Percentiles rank a stretch among this genome's conserved stretches.
Evolutionary conservation across 64 coral and sea anemone species (phyloP).

Genomic region (Montipora efflorescens): DNA sequence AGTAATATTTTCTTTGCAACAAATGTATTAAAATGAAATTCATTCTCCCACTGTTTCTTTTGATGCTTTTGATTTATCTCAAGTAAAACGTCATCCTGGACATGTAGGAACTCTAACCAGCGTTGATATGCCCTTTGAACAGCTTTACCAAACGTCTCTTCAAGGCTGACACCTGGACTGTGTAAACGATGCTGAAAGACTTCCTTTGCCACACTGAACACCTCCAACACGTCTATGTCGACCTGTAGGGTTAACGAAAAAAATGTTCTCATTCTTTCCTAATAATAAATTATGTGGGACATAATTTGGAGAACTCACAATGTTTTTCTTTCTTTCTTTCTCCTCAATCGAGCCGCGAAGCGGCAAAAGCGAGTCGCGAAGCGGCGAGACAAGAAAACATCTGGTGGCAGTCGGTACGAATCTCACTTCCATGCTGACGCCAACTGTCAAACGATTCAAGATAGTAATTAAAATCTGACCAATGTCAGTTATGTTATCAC

Average conservation of each 20-base stretch:
- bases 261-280: neutral
- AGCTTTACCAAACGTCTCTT: neutral
- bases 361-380: no score
- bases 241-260: constrained; percentile 21
- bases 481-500: no score
- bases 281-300: no score
- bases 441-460: no score
- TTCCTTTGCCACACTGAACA: constrained; percentile 3
- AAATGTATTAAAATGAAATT: constrained; percentile 31
- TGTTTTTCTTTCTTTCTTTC: no score
- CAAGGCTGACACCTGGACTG: neutral
- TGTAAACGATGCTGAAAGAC: neutral
- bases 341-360: no score
- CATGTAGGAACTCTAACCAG: constrained; percentile 5
- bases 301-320: no score
- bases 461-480: no score
- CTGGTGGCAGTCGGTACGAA: no score
- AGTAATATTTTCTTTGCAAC: constrained; percentile 20
- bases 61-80: neutral
- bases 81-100: neutral
- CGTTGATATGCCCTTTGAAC: neutral
- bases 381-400: no score
- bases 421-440: no score
- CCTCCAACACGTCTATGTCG: neutral
- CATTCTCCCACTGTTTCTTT: neutral